Base-by-base conservation (phyloP, 2,888 invertebrate species). In the Microchrysa polita region DNA sequence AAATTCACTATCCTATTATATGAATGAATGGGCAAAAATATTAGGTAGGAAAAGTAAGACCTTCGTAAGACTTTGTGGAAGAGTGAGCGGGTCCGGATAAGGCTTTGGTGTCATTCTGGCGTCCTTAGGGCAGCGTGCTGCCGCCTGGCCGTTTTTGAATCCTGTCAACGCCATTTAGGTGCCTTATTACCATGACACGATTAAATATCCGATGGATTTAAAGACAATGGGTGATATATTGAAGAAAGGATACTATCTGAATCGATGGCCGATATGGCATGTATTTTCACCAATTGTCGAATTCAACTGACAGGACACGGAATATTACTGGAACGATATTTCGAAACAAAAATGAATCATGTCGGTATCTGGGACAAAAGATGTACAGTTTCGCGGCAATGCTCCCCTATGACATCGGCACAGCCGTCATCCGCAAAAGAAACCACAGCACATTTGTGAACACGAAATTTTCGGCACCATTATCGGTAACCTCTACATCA, bases 181-280 rank as follows among this genome's bases (percentile, higher is more conserved):
- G 0, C 94, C 96, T 0, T 97, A 98, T 84, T 99, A 99, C 84
- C 97, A 98, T 81, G 96, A 97, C 79, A 94, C 95, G 82, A 98
- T 98, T 79, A 95, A 95, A 83, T 97, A 93, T 87, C 98, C 99
- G 0, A 98, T 99, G 97, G 97, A 97, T 93, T 84, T 89, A 84
- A 84, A 84, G 74, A 84, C 85, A 1, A 84, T 85, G 84, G 82
- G 82, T 1, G 85, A 85, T 55, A 81, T 85, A 0, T 74, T 85
- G 1, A 85, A 85, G 73, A 83, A 81, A 67, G 83, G 84, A 14
- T 98, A 98, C 85, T 99, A 98, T 85, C 91, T 91, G 57, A 92
- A 95, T 12, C 90, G 94, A 92, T 95, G 77, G 97, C 97, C 0
- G 99, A 99, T 84, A 95, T 99, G 93, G 93, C 91, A 60, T 87